phyloP scores from a whole-genome alignment of 2,888 invertebrate genomes.

The Drosophila meridiana region DNA sequence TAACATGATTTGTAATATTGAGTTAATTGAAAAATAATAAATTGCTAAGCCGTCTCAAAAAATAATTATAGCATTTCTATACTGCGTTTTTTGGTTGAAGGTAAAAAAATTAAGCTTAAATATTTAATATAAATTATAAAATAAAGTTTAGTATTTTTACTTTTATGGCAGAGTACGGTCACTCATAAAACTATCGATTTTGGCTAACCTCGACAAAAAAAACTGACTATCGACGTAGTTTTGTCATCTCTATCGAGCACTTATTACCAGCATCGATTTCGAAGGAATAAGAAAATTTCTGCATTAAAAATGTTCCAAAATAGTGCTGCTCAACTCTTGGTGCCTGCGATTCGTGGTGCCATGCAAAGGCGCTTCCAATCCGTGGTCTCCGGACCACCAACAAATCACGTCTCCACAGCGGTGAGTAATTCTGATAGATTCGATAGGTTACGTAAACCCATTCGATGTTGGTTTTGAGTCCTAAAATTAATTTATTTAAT shows the following conservation, averaged over 20 bases:
- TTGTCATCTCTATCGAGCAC: slow-evolving; percentile 22
- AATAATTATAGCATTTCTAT: not conserved
- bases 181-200: slow-evolving; percentile 17
- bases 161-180: not conserved
- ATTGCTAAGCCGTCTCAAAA: slow-evolving; percentile 14
- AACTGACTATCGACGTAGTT: slow-evolving; percentile 19
- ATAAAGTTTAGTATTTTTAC: not conserved
- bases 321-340: slow-evolving; percentile 80
- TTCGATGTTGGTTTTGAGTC: not conserved
- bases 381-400: slow-evolving; percentile 83
- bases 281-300: slow-evolving; percentile 19
- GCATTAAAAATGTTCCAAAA: slow-evolving; percentile 79
- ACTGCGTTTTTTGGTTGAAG: not conserved
- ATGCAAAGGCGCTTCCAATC: slow-evolving; percentile 83
- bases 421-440: slow-evolving; percentile 74
- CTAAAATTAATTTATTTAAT: not conserved
- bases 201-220: not conserved
- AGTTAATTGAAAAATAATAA: slow-evolving; percentile 54
- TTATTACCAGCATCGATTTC: slow-evolving; percentile 39
- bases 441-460: slow-evolving; percentile 77
- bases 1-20: slow-evolving; percentile 53
- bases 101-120: too few species aligned
- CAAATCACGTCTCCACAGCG: slow-evolving; percentile 78
- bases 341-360: slow-evolving; percentile 81
- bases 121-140: not conserved